phyloP scores from a whole-genome alignment of 2,113 vertebrate genomes.

The Passer domesticus region DNA sequence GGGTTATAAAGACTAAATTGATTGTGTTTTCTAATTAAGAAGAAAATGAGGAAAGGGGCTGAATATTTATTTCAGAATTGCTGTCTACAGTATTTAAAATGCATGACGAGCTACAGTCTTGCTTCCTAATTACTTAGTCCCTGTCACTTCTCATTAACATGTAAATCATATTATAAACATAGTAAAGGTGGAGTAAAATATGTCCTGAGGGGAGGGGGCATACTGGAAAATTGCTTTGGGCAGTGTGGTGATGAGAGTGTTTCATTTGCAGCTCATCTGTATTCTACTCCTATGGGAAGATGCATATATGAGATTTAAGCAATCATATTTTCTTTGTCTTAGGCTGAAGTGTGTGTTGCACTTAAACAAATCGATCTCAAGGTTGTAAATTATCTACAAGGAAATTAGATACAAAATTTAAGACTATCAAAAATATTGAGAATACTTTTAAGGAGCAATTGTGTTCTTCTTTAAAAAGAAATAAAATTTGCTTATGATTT shows the following conservation, averaged over 20 bases:
- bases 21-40: conserved; percentile 65
- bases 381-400: conserved; percentile 40
- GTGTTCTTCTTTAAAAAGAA: background rate
- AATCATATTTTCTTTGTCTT: conserved; percentile 63
- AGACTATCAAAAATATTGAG: background rate
- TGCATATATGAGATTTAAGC: conserved; percentile 59
- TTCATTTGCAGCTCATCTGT: conserved; percentile 57
- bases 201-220: conserved; percentile 49
- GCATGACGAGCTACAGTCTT: conserved; percentile 42
- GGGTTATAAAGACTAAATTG: conserved; percentile 63
- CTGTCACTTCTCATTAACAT: conserved; percentile 74
- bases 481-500: background rate
- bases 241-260: conserved; percentile 61
- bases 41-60: conserved; percentile 55
- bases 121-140: conserved; percentile 73
- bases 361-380: conserved; percentile 53
- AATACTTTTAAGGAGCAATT: background rate
- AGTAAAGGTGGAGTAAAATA: conserved; percentile 68
- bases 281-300: conserved; percentile 53
- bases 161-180: conserved; percentile 71
- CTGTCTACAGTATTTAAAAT: conserved; percentile 68
- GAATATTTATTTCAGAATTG: conserved; percentile 64
- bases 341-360: conserved; percentile 41
- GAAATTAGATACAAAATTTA: conserved; percentile 4
- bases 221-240: conserved; percentile 71